phyloP scores from a whole-genome alignment of 53 echinoderm and acorn worm genomes.

The Holothuria scabra region DNA sequence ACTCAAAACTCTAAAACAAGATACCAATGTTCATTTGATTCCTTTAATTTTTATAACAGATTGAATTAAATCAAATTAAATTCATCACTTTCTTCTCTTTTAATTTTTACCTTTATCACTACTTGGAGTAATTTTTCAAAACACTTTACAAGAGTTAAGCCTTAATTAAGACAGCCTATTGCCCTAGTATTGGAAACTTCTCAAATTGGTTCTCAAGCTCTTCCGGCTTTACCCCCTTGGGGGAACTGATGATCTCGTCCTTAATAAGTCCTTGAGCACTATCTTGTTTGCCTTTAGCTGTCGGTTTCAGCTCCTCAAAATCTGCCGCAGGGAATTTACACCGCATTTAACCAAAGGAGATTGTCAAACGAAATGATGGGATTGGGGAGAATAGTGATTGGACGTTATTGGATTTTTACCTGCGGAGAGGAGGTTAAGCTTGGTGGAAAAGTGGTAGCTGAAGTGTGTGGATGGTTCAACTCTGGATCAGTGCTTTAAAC shows the following conservation, averaged over 20 bases:
- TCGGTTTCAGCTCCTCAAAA: conserved; percentile 36
- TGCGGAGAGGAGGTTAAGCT: too few species aligned
- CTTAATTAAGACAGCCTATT: conserved; percentile 12
- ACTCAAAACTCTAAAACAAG: too few species aligned
- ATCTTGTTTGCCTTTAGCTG: conserved; percentile 39
- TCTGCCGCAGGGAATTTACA: conserved; percentile 22
- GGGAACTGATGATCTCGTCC: conserved; percentile 15
- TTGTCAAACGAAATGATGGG: conserved; percentile 37
- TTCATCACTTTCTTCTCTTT: too few species aligned
- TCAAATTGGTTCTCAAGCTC: conserved; percentile 19
- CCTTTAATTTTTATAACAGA: too few species aligned
- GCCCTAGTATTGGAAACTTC: neutral
- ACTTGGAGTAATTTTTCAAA: too few species aligned
- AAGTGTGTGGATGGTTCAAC: too few species aligned
- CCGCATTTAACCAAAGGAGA: conserved; percentile 35
- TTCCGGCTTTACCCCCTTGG: conserved; percentile 17
- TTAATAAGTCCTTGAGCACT: conserved; percentile 36
- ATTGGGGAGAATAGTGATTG: conserved; percentile 16
- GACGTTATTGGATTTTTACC: conserved; percentile 41
- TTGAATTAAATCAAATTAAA: too few species aligned
- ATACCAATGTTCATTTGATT: too few species aligned
- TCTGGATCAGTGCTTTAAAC: too few species aligned
- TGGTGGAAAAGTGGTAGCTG: too few species aligned
- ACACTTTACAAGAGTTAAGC: neutral
- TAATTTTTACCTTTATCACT: too few species aligned